These are phyloP conservation scores for Philotrypesis tridentata DNA, from an alignment of 1,140 invertebrate genomes.

Conservation along the genomic window DNA sequence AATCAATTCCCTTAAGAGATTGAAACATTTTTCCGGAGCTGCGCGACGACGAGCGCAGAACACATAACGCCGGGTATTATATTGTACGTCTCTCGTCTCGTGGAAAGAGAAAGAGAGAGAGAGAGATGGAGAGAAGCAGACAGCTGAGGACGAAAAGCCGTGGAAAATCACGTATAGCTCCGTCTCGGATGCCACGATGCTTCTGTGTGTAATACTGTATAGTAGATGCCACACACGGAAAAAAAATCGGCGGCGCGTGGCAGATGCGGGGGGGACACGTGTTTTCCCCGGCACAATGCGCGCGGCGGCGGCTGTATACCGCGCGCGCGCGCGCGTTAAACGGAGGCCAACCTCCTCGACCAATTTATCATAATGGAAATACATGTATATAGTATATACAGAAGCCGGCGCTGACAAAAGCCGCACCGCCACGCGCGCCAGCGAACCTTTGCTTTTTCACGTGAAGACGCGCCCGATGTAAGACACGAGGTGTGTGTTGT, in stretches of 20 bases:
- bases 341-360: background rate
- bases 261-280: conserved; percentile 22
- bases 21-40: conserved; percentile 10
- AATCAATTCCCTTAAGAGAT: conserved; percentile 21
- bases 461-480: background rate
- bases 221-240: background rate
- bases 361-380: no score
- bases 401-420: background rate
- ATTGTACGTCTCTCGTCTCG: background rate
- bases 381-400: no score
- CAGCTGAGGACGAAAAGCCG: background rate
- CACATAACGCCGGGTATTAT: background rate
- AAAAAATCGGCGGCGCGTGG: background rate
- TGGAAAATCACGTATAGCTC: conserved; percentile 26
- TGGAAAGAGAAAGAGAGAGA: background rate
- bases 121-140: background rate
- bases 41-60: background rate
- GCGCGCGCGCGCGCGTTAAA: background rate
- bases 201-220: no score
- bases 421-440: background rate
- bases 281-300: background rate
- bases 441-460: background rate
- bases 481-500: background rate
- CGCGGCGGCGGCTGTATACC: no score
- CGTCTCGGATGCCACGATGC: no score